A percentile compares a stretch with the other conserved stretches of the same genome.
phyloP scores from a whole-genome alignment of 2,797 vertebrate species.

The Onychomys arenicola region DNA sequence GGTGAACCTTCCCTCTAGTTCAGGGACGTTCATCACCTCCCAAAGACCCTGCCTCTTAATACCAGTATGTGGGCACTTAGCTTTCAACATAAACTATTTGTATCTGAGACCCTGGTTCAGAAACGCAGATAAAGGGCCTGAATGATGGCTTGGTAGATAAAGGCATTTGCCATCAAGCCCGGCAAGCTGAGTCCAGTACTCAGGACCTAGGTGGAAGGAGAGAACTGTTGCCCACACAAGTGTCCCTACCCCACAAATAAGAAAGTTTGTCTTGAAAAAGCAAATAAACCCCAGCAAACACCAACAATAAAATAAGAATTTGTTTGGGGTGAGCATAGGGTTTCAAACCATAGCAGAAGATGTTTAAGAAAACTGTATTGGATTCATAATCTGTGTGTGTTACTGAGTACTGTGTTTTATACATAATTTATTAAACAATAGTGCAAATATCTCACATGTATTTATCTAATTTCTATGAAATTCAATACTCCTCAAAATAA shows the following conservation, averaged over 20 bases:
- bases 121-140: not conserved
- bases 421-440: slow-evolving; percentile 36
- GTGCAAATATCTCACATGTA: not conserved
- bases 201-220: not conserved
- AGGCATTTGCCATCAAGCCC: not conserved
- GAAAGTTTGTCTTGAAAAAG: not conserved
- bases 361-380: slow-evolving; percentile 39
- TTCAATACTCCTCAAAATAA: not conserved
- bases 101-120: not conserved
- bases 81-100: not conserved
- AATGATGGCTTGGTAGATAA: not conserved
- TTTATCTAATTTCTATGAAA: slow-evolving; percentile 29
- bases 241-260: not conserved
- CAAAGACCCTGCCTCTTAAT: not conserved
- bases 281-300: not conserved
- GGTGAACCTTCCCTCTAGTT: too few relatives aligned
- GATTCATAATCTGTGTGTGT: not conserved
- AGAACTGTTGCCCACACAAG: not conserved
- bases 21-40: not conserved
- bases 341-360: not conserved
- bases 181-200: not conserved
- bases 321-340: not conserved
- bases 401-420: slow-evolving; percentile 34
- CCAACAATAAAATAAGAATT: not conserved
- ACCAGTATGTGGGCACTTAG: too few relatives aligned